Evolutionary conservation across 2,888 invertebrate species (phyloP).

Genomic region (Campoplex nolae): DNA sequence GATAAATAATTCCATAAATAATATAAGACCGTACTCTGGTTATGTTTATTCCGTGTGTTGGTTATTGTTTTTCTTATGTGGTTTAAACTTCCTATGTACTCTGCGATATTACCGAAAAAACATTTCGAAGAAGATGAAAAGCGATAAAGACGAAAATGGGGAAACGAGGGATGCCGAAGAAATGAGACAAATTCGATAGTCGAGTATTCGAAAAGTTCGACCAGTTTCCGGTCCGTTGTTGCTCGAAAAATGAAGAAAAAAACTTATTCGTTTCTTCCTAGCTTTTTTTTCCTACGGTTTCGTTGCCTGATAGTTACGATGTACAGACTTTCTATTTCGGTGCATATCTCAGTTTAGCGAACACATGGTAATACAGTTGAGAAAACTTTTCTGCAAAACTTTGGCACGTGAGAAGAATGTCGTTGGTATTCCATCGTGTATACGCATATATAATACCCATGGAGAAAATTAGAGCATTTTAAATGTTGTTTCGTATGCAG

Average conservation of each 20-base stretch:
- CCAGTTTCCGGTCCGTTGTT: constrained; percentile 22
- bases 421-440: constrained; percentile 28
- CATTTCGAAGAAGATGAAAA: not conserved
- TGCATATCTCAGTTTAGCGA: not conserved
- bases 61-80: not conserved
- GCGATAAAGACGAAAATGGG: constrained; percentile 11
- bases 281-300: not conserved
- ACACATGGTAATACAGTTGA: constrained; percentile 32
- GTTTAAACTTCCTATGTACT: not conserved
- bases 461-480: constrained; percentile 22
- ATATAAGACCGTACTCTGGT: not conserved
- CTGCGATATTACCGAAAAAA: not conserved
- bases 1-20: not conserved
- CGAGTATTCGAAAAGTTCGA: constrained; percentile 59
- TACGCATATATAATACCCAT: not conserved
- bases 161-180: constrained; percentile 11
- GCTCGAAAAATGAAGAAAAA: constrained; percentile 34
- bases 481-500: constrained; percentile 1
- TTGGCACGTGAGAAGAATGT: constrained; percentile 39
- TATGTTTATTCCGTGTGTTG: no score
- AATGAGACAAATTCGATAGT: constrained; percentile 25
- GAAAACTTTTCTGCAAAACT: constrained; percentile 51
- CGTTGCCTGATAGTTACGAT: not conserved
- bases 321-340: not conserved
- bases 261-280: constrained; percentile 21